Conservation (phyloP, 2,797 vertebrate species). For the Protosalanx chinensis region DNA sequence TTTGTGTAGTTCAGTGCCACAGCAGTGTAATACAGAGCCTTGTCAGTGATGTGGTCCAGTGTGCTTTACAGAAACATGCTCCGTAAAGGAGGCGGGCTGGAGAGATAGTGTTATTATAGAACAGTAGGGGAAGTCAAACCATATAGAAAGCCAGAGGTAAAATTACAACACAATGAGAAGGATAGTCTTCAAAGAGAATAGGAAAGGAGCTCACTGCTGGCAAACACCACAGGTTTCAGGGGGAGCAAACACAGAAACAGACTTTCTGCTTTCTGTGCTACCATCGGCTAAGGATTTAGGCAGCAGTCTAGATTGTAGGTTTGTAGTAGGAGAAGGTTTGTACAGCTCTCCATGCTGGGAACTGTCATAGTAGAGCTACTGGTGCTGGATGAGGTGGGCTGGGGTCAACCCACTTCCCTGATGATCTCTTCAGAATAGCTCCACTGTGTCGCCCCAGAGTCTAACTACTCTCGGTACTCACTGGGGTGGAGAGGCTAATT, state of each 20-base stretch:
- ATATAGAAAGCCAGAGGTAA: slow-evolving; percentile 30
- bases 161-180: slow-evolving; percentile 45
- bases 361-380: slow-evolving; percentile 7
- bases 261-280: slow-evolving; percentile 6
- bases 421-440: slow-evolving; percentile 16
- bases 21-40: not conserved
- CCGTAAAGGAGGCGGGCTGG: not conserved
- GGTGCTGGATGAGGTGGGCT: not conserved
- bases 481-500: slow-evolving; percentile 26
- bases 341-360: not conserved
- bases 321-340: not conserved
- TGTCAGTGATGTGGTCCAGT: slow-evolving; percentile 12
- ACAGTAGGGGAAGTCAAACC: slow-evolving; percentile 27
- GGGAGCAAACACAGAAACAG: slow-evolving; percentile 13
- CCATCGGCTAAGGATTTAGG: slow-evolving; percentile 12
- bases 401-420: not conserved
- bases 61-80: not conserved
- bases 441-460: slow-evolving; percentile 18
- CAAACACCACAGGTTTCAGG: slow-evolving; percentile 31
- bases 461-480: slow-evolving; percentile 20
- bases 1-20: not conserved
- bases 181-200: slow-evolving; percentile 52
- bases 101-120: slow-evolving; percentile 22
- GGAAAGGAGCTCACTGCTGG: slow-evolving; percentile 39
- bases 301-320: slow-evolving; percentile 12